Percentiles rank a stretch among this genome's conserved stretches.
Conservation (phyloP, 2,888 invertebrate species). For the Meliscaeva auricollis region DNA sequence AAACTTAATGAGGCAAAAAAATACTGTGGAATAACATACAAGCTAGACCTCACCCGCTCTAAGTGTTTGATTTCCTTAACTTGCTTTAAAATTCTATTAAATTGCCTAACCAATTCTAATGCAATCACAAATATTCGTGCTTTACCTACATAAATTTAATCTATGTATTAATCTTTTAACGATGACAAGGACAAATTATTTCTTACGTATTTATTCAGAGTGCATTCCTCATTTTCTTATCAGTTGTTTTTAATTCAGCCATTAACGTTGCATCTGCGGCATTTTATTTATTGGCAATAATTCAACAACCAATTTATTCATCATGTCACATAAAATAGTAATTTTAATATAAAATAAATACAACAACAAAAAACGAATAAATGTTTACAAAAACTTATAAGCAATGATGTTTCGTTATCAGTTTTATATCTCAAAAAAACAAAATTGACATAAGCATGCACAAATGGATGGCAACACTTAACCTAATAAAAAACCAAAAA, state of each 20-base stretch:
- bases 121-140: background rate
- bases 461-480: slow-evolving; percentile 15
- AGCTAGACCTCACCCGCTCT: too few relatives aligned
- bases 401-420: slow-evolving; percentile 2
- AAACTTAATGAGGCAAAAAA: too few relatives aligned
- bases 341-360: slow-evolving; percentile 23
- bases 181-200: slow-evolving; percentile 25
- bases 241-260: slow-evolving; percentile 42
- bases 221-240: slow-evolving; percentile 41
- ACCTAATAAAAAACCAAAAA: slow-evolving; percentile 25
- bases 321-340: slow-evolving; percentile 32
- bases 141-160: too few relatives aligned
- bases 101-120: background rate
- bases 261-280: slow-evolving; percentile 35
- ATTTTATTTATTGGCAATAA: slow-evolving; percentile 21
- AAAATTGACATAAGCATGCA: slow-evolving; percentile 27
- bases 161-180: background rate
- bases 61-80: too few relatives aligned
- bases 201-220: slow-evolving; percentile 25
- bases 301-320: slow-evolving; percentile 52
- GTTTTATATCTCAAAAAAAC: slow-evolving; percentile 28
- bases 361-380: background rate
- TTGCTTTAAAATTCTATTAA: too few relatives aligned
- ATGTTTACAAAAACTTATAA: too few relatives aligned
- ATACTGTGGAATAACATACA: too few relatives aligned